Evolutionary conservation across 2,797 vertebrate genomes (phyloP).

Genomic region (Syndactyla subalaris): DNA sequence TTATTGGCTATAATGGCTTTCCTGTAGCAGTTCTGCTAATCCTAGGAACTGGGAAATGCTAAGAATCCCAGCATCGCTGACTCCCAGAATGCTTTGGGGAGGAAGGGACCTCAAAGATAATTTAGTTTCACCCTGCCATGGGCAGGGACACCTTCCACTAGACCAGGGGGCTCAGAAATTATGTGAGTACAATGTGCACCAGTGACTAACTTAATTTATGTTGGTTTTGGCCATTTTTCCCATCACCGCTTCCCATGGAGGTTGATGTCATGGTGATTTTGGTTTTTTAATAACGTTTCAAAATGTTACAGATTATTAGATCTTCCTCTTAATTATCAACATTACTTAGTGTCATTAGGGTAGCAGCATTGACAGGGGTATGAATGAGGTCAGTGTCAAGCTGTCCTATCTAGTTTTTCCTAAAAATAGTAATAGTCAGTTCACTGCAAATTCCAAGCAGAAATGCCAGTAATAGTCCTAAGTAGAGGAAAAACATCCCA

Average conservation of each 20-base stretch:
- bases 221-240: background rate
- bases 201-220: background rate
- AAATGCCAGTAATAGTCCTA: background rate
- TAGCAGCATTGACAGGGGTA: background rate
- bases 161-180: background rate
- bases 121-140: background rate
- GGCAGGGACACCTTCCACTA: background rate
- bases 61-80: background rate
- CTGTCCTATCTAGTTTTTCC: background rate
- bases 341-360: background rate
- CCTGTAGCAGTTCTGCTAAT: background rate
- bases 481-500: background rate
- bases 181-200: background rate
- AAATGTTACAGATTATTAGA: background rate
- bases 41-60: background rate
- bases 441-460: background rate
- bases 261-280: background rate
- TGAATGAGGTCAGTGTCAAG: background rate
- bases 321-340: background rate
- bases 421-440: background rate
- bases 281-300: background rate
- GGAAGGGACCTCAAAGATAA: background rate
- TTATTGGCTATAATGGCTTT: background rate
- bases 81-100: background rate
- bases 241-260: background rate